A percentile compares a stretch with the other conserved stretches of the same genome.
Evolutionary conservation across 2,113 vertebrate species (phyloP).

Genomic region (Sarotherodon lohbergeri): DNA sequence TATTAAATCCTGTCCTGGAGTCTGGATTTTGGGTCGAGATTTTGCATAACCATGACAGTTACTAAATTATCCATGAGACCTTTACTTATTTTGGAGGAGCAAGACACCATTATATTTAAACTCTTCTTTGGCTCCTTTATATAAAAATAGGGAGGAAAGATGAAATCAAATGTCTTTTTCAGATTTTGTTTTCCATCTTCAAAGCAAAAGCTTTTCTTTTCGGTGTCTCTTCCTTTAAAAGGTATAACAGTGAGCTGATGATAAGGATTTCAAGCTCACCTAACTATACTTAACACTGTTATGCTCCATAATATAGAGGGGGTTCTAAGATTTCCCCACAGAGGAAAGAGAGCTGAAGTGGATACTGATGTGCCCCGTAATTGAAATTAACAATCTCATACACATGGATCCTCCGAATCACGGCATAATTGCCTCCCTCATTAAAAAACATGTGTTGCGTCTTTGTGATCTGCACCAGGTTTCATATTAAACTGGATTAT

Average conservation of each 20-base stretch:
- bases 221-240: not conserved
- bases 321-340: constrained; percentile 35
- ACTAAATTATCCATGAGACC: not conserved
- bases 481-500: constrained; percentile 47
- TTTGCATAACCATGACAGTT: not conserved
- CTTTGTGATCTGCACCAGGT: constrained; percentile 43
- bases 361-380: constrained; percentile 48
- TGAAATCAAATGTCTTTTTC: not conserved
- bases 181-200: not conserved
- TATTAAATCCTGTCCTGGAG: not conserved
- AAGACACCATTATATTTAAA: not conserved
- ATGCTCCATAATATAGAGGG: constrained; percentile 10
- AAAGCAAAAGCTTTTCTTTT: not conserved
- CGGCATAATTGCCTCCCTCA: constrained; percentile 58
- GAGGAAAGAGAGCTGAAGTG: constrained; percentile 30
- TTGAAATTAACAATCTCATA: constrained; percentile 62
- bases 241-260: not conserved
- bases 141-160: not conserved
- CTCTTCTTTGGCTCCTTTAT: not conserved
- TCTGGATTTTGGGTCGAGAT: not conserved
- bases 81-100: not conserved
- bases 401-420: constrained; percentile 40
- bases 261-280: not conserved
- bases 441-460: constrained; percentile 65
- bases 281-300: constrained; percentile 6